These are phyloP conservation scores for Dorcus parallelipipedus DNA, from an alignment of 2,888 invertebrate species.

Conservation along the genomic window DNA sequence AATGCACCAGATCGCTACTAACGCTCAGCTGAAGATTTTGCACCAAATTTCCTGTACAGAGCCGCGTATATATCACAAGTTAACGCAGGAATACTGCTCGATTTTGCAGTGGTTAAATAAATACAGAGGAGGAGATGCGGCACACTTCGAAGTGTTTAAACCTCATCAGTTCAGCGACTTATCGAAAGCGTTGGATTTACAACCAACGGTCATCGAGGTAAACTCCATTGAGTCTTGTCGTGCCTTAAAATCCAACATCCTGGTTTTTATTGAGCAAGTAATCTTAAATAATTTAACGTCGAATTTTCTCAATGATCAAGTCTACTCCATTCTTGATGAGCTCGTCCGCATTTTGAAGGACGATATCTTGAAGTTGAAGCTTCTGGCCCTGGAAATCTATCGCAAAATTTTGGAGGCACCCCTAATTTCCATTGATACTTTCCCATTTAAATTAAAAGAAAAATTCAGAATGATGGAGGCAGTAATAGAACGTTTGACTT, in stretches of 20 bases:
- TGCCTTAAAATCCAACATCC: conserved; percentile 33
- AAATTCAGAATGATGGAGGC: conserved; percentile 26
- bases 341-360: conserved; percentile 31
- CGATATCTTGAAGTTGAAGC: conserved; percentile 25
- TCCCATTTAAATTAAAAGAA: conserved; percentile 18
- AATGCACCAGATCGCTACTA: conserved; percentile 53
- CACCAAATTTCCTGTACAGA: conserved; percentile 53
- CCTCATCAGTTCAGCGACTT: conserved; percentile 45
- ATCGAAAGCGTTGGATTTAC: conserved; percentile 35
- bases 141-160: conserved; percentile 50
- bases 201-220: conserved; percentile 35
- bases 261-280: conserved; percentile 35
- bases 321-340: conserved; percentile 28
- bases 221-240: conserved; percentile 24
- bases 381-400: conserved; percentile 32
- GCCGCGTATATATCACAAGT: conserved; percentile 51
- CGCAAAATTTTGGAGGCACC: conserved; percentile 22
- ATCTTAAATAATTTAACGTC: conserved; percentile 22
- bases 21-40: conserved; percentile 57
- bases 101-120: conserved; percentile 49
- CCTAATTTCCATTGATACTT: conserved; percentile 15
- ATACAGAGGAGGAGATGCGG: conserved; percentile 44
- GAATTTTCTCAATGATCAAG: conserved; percentile 24
- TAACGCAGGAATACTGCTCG: conserved; percentile 52
- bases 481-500: conserved; percentile 34